A percentile compares a stretch with the other conserved stretches of the same genome.
phyloP scores from a whole-genome alignment of 1,140 invertebrate genomes.

The Luehdorfia chinensis region DNA sequence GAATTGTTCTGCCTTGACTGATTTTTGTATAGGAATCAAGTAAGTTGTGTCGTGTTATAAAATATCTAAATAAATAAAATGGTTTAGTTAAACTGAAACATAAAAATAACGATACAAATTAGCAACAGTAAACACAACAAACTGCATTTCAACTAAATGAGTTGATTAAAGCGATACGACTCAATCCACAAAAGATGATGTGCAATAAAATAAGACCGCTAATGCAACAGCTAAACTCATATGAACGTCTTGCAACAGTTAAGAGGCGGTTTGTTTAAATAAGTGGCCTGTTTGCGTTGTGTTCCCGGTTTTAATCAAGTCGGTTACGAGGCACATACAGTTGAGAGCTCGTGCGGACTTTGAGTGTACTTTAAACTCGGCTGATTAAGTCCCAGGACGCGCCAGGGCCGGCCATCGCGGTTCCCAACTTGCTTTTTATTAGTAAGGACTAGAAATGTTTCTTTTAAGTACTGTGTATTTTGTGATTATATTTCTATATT shows the following conservation, averaged over 20 bases:
- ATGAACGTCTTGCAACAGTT: conserved; percentile 17
- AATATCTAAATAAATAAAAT: no score
- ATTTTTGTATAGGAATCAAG: no score
- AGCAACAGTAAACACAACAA: no score
- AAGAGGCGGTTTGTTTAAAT: conserved; percentile 37
- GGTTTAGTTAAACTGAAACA: no score
- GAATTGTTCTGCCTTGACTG: no score
- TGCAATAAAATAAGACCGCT: neutral
- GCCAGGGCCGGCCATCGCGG: conserved; percentile 1
- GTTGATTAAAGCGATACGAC: neutral
- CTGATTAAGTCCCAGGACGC: conserved; percentile 33
- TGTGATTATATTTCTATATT: no score
- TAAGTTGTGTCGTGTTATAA: no score
- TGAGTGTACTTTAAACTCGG: conserved; percentile 36
- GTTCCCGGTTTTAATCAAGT: conserved; percentile 42
- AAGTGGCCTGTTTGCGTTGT: conserved; percentile 32
- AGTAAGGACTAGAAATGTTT: conserved; percentile 3
- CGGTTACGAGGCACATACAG: conserved; percentile 28
- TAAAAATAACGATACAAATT: no score
- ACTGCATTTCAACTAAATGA: no score
- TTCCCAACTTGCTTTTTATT: conserved; percentile 19
- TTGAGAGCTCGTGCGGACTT: conserved; percentile 27
- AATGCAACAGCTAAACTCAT: neutral
- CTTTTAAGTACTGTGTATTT: neutral
- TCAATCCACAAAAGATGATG: neutral